phyloP scores from a whole-genome alignment of 2,888 invertebrate species.

The Bombylius discolor region DNA sequence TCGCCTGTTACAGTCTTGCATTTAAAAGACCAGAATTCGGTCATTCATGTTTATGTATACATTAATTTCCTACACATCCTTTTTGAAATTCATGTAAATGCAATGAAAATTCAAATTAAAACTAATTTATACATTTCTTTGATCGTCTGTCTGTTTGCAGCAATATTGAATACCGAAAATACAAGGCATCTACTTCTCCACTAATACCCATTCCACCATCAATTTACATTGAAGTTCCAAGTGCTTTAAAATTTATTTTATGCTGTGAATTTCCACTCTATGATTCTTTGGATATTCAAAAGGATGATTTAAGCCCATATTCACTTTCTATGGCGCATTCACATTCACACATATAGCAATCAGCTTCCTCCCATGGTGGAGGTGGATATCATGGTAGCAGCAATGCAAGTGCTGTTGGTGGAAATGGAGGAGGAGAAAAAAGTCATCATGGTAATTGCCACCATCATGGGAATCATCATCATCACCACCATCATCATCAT shows the following conservation, averaged over 20 bases:
- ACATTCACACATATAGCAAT: conserved; percentile 37
- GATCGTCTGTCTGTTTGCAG: conserved; percentile 34
- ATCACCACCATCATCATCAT: neutral
- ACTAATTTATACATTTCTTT: too few species aligned
- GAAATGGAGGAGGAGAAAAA: neutral
- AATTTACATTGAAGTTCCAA: conserved; percentile 76
- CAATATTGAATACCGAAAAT: conserved; percentile 73
- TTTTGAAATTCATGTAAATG: too few species aligned
- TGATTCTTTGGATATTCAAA: conserved; percentile 49
- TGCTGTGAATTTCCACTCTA: conserved; percentile 87
- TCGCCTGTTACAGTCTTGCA: too few species aligned
- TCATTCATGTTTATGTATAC: too few species aligned
- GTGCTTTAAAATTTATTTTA: conserved; percentile 64
- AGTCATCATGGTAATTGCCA: conserved; percentile 12
- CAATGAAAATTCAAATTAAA: too few species aligned
- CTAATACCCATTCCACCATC: conserved; percentile 78
- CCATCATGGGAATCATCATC: neutral
- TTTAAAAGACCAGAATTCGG: too few species aligned
- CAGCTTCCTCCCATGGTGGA: conserved; percentile 26
- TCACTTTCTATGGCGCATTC: conserved; percentile 34
- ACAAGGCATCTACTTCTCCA: conserved; percentile 79
- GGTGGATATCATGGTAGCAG: conserved; percentile 13
- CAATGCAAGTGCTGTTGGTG: conserved; percentile 9
- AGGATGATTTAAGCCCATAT: conserved; percentile 31
- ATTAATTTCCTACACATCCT: too few species aligned